A percentile compares a stretch with the other conserved stretches of the same genome.
phyloP scores from a whole-genome alignment of 2,888 invertebrate species.

The Agrochola lota region DNA sequence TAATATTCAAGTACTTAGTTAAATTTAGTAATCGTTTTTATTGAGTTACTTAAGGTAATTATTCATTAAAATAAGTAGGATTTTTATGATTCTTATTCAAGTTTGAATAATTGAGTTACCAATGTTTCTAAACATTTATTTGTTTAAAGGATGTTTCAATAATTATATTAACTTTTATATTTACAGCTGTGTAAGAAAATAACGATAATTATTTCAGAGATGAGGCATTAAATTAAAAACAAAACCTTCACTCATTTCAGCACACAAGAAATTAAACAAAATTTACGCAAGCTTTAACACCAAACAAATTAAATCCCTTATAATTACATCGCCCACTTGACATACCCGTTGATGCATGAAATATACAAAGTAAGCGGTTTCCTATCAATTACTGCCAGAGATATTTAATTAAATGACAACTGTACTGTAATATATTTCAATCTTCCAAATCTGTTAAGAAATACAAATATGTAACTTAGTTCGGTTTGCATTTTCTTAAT shows the following conservation, averaged over 20 bases:
- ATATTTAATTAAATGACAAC: slow-evolving; percentile 54
- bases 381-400: slow-evolving; percentile 57
- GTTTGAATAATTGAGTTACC: background rate
- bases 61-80: background rate
- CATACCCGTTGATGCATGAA: slow-evolving; percentile 49
- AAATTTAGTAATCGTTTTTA: background rate
- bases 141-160: background rate
- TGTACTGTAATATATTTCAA: slow-evolving; percentile 12
- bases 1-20: background rate
- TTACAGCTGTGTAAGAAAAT: too few relatives aligned
- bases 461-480: slow-evolving; percentile 9
- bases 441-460: slow-evolving; percentile 14
- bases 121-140: background rate
- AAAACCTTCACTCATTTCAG: background rate
- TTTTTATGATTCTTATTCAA: background rate
- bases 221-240: background rate
- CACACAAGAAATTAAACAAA: background rate
- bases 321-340: slow-evolving; percentile 35
- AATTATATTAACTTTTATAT: background rate
- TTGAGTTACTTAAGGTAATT: background rate
- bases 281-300: background rate
- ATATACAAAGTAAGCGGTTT: slow-evolving; percentile 54
- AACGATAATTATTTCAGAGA: background rate
- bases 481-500: background rate
- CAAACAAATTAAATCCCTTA: slow-evolving; percentile 5